Percentiles rank a stretch among this genome's conserved stretches.
Conservation (phyloP, 2,888 invertebrate genomes). For the Lasius fuliginosus region DNA sequence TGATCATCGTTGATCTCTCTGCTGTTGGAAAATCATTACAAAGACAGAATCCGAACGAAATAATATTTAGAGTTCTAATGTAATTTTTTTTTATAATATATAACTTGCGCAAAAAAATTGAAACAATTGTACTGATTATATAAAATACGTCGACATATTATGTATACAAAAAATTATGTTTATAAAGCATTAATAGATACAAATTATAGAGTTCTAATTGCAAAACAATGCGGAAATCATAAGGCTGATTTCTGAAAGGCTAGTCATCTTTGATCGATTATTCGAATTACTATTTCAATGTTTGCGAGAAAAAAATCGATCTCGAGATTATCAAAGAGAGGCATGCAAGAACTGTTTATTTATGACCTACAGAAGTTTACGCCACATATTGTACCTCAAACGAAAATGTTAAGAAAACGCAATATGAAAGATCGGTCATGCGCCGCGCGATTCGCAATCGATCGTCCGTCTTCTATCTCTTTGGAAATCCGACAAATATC, state of each 20-base stretch:
- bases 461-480: constrained; percentile 28
- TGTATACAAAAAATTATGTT: not conserved
- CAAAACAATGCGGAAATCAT: not conserved
- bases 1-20: constrained; percentile 30
- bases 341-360: not conserved
- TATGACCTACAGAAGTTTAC: not conserved
- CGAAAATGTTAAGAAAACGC: not conserved
- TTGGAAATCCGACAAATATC: constrained; percentile 44
- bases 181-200: not conserved
- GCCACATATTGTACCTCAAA: not conserved
- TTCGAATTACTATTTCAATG: not conserved
- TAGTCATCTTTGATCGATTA: not conserved
- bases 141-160: not conserved
- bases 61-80: not conserved
- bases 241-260: not conserved
- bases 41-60: constrained; percentile 4
- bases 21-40: constrained; percentile 15
- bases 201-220: not conserved
- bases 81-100: not conserved
- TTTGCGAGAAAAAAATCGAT: not conserved
- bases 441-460: not conserved
- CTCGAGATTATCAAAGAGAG: not conserved
- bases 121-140: not conserved
- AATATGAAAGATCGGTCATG: constrained; percentile 18
- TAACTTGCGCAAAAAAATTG: not conserved